A percentile compares a stretch with the other conserved stretches of the same genome.
Evolutionary conservation across 53 echinoderm and acorn worm species (phyloP).

Genomic region (Crossaster papposus): DNA sequence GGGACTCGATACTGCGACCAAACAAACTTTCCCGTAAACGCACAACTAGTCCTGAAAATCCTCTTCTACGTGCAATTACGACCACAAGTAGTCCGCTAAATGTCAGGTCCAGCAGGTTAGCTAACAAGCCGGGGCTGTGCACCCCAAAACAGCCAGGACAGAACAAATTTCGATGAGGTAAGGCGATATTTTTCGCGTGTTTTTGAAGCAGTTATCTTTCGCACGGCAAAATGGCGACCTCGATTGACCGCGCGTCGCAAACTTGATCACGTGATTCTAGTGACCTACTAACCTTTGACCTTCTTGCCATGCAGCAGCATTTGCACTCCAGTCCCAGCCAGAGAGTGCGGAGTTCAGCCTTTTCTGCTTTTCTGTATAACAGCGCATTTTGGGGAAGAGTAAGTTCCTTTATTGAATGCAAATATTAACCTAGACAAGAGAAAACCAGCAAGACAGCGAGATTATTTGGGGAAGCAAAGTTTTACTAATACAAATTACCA

Average conservation of each 20-base stretch:
- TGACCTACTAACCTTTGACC: slow-evolving; percentile 70
- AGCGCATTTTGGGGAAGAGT: no score
- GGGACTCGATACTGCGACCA: background rate
- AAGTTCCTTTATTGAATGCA: no score
- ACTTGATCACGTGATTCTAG: slow-evolving; percentile 71
- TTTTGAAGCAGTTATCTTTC: slow-evolving; percentile 38
- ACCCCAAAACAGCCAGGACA: background rate
- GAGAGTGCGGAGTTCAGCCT: no score
- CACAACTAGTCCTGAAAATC: slow-evolving; percentile 8
- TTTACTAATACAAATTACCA: no score
- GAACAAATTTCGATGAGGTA: background rate
- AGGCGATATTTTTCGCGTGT: slow-evolving; percentile 9
- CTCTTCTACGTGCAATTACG: slow-evolving; percentile 3
- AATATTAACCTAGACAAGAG: no score
- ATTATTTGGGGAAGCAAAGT: no score
- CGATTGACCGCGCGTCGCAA: slow-evolving; percentile 62
- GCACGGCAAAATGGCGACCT: slow-evolving; percentile 84
- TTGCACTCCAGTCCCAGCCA: no score
- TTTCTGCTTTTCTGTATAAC: no score
- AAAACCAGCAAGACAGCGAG: no score
- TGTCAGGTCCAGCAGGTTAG: background rate
- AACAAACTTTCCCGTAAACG: slow-evolving; percentile 37
- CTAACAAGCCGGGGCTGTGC: background rate
- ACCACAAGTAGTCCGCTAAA: background rate
- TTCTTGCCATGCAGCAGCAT: background rate